A percentile compares a stretch with the other conserved stretches of the same genome.
Conservation (phyloP, 2,888 invertebrate species). For the Drosophila koepferae region DNA sequence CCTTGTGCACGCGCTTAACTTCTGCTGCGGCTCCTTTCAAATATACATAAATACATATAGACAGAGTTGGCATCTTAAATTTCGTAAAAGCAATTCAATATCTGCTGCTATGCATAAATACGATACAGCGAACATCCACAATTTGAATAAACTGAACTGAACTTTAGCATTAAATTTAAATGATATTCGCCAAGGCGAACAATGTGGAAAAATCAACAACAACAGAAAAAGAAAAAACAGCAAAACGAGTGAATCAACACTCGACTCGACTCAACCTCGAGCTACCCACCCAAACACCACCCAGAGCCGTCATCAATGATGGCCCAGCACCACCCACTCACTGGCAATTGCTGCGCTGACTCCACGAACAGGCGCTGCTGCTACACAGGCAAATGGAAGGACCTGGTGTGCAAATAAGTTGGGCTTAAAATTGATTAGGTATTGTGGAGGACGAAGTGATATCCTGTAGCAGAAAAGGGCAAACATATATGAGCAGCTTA, state of each 20-base stretch:
- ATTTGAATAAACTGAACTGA: conserved; percentile 48
- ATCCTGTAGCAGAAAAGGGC: conserved; percentile 1
- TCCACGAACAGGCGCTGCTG: conserved; percentile 29
- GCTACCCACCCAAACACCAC: not conserved
- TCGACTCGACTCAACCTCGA: conserved; percentile 11
- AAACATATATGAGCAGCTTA: not conserved
- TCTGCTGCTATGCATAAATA: conserved; percentile 13
- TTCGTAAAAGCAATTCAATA: conserved; percentile 29
- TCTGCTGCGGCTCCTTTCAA: not conserved
- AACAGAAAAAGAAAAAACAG: conserved; percentile 5
- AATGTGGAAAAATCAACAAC: conserved; percentile 55
- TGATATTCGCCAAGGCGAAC: conserved; percentile 62
- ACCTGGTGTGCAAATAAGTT: conserved; percentile 45
- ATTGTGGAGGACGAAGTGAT: conserved; percentile 5
- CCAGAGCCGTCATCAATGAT: conserved; percentile 9
- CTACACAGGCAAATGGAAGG: conserved; percentile 35
- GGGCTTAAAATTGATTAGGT: not conserved
- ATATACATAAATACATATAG: not conserved
- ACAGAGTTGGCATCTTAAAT: conserved; percentile 18
- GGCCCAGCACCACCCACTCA: conserved; percentile 11
- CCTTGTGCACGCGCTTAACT: not conserved
- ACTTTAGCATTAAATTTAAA: conserved; percentile 70
- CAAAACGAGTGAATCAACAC: conserved; percentile 46
- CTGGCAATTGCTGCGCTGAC: conserved; percentile 10
- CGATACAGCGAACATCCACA: conserved; percentile 26